Conservation (phyloP, 2,888 invertebrate species). For the Eudemis profundana region DNA sequence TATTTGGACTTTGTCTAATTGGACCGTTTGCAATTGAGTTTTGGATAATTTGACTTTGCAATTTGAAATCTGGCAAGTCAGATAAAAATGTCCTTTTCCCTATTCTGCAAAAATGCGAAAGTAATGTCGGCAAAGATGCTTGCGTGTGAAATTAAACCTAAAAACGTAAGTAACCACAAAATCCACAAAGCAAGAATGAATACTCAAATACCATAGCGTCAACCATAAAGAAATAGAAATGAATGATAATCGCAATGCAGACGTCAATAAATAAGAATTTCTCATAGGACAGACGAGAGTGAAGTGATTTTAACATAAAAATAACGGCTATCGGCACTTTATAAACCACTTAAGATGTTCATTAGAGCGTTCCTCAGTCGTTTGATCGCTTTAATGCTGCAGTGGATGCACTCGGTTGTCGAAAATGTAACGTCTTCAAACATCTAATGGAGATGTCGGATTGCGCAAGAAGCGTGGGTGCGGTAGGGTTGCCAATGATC, state of each 20-base stretch:
- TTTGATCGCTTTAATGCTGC: slow-evolving; percentile 78
- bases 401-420: slow-evolving; percentile 54
- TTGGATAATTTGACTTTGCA: too few relatives aligned
- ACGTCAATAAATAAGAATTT: slow-evolving; percentile 51
- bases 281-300: slow-evolving; percentile 65
- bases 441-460: slow-evolving; percentile 79
- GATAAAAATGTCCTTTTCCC: too few relatives aligned
- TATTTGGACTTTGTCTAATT: too few relatives aligned
- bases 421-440: slow-evolving; percentile 57
- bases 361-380: slow-evolving; percentile 75
- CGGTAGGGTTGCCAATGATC: slow-evolving; percentile 60
- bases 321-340: slow-evolving; percentile 81
- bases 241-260: slow-evolving; percentile 35
- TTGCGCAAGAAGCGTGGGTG: slow-evolving; percentile 76
- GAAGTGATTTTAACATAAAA: slow-evolving; percentile 74
- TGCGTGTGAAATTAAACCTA: too few relatives aligned
- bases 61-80: too few relatives aligned
- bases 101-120: too few relatives aligned
- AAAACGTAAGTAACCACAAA: too few relatives aligned
- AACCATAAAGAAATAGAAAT: slow-evolving; percentile 19
- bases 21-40: too few relatives aligned
- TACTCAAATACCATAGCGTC: not conserved
- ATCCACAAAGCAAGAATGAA: too few relatives aligned
- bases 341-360: slow-evolving; percentile 82
- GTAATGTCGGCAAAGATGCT: too few relatives aligned